Percentiles rank a stretch among this genome's conserved stretches.
Conservation (phyloP, 1,140 invertebrate genomes). For the Sminthurinus signatus region DNA sequence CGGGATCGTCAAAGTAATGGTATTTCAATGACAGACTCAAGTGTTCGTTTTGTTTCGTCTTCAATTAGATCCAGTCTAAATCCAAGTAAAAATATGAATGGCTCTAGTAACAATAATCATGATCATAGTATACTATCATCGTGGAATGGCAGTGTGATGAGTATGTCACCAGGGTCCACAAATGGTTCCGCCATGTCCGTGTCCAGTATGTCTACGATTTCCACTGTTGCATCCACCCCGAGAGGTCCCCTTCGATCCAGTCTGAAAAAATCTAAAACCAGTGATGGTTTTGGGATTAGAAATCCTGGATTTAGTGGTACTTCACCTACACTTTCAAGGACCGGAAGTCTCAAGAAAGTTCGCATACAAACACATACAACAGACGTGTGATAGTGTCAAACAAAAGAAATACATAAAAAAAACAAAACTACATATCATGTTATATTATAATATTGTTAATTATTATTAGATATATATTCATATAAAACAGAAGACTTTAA, state of each 20-base stretch:
- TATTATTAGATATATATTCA: too few species aligned
- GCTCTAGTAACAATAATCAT: slow-evolving; percentile 16
- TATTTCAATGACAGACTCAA: slow-evolving; percentile 41
- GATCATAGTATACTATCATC: not conserved
- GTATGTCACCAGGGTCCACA: slow-evolving; percentile 26
- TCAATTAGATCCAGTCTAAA: slow-evolving; percentile 11
- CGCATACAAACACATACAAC: slow-evolving; percentile 81
- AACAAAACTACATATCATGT: too few species aligned
- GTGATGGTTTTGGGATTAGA: slow-evolving; percentile 62
- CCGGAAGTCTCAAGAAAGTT: slow-evolving; percentile 76
- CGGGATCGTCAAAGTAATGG: slow-evolving; percentile 33
- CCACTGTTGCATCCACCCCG: slow-evolving; percentile 41
- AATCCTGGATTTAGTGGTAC: slow-evolving; percentile 74
- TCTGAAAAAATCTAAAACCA: slow-evolving; percentile 65
- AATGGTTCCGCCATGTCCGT: slow-evolving; percentile 16
- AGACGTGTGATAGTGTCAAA: slow-evolving; percentile 55
- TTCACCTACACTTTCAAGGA: slow-evolving; percentile 68
- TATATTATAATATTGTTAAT: too few species aligned
- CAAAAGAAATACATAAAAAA: too few species aligned
- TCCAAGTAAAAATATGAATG: slow-evolving; percentile 10
- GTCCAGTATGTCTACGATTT: slow-evolving; percentile 24
- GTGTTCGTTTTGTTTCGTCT: slow-evolving; percentile 39
- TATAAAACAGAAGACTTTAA: not conserved
- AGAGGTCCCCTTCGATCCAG: slow-evolving; percentile 70
- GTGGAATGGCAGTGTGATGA: slow-evolving; percentile 35